Base-by-base conservation (phyloP, 2,113 vertebrate genomes). In the Laticauda colubrina region DNA sequence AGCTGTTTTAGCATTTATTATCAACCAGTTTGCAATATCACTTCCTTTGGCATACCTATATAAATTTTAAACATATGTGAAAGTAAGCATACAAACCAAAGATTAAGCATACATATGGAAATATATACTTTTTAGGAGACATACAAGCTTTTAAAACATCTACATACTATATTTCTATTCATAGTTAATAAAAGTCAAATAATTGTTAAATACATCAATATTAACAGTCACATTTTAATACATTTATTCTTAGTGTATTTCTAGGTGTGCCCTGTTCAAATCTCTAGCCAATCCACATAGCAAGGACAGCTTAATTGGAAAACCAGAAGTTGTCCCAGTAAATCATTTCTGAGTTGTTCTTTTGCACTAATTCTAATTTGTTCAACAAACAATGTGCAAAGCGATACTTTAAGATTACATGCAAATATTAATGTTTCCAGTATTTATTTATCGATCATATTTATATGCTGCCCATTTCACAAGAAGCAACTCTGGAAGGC, bases 21-120 rank as follows among this genome's bases (percentile, higher is more conserved):
- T 97, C 57, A 98, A 89, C 98, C 97, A 98, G 39, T 97, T 96
- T 91, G 96, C 98, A 18, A 0, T 0, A 81, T 98, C 98, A 92
- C 91, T 97, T 90, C 95, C 91, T 95, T 97, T 98, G 56, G 90
- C 0, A 45, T 98, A 98, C 20, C 98, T 98, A 94, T 97, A 93
- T 24, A 94, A 94, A 95, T 55, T 64, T 93, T 90, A 90, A 87
- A 64, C 1, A 18, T 34, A 54, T 54, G n/a, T 94, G 90, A 89
- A 21, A 93, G 92, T 0, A 3, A 91, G 4, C 26, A 95, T 59
- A 89, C 18, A 81, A 81, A 43, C 20, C 34, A 21, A 3, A 81
- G 75, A 81, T 21, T 21, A 81, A 21, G 15, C 7, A 43, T 81
- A 43, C 34, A 43, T 81, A 21, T 21, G 18, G 18, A 81, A 81